A percentile compares a stretch with the other conserved stretches of the same genome.
phyloP scores from a whole-genome alignment of 2,888 invertebrate genomes.

The Encarsia formosa region DNA sequence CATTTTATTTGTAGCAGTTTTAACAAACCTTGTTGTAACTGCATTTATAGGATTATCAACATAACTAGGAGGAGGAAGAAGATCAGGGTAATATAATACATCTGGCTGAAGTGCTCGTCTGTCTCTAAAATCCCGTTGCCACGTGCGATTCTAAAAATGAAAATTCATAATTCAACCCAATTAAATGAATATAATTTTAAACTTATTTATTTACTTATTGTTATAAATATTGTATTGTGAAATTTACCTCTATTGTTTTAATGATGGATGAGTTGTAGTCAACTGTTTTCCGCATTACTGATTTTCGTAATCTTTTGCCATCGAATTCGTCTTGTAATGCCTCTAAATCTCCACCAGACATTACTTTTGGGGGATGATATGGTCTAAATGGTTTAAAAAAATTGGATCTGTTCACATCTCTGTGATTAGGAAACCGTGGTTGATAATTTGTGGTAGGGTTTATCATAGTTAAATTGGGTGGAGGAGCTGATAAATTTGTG shows the following conservation, averaged over 20 bases:
- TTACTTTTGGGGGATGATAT: conserved; percentile 50
- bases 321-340: conserved; percentile 79
- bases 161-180: conserved; percentile 5
- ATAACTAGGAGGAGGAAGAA: conserved; percentile 91
- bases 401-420: conserved; percentile 45
- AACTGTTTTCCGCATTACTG: conserved; percentile 95
- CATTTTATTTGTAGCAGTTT: conserved; percentile 99
- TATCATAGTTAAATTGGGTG: conserved; percentile 48
- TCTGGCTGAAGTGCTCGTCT: conserved; percentile 89
- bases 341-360: conserved; percentile 46
- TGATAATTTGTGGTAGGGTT: conserved; percentile 45
- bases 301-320: conserved; percentile 91
- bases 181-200: neutral
- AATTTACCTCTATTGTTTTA: conserved; percentile 77
- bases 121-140: conserved; percentile 92
- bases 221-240: no score
- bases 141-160: conserved; percentile 73
- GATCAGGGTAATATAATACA: conserved; percentile 87
- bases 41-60: conserved; percentile 95
- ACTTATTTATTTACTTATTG: conserved; percentile 13
- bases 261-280: conserved; percentile 96
- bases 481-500: conserved; percentile 49
- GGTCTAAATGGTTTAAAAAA: conserved; percentile 55
- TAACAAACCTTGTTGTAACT: conserved; percentile 90
- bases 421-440: conserved; percentile 42